Evolutionary conservation across 2,888 invertebrate species (phyloP), one percentile per base, ranked within the genome.

Genomic region (Atherix ibis): DNA sequence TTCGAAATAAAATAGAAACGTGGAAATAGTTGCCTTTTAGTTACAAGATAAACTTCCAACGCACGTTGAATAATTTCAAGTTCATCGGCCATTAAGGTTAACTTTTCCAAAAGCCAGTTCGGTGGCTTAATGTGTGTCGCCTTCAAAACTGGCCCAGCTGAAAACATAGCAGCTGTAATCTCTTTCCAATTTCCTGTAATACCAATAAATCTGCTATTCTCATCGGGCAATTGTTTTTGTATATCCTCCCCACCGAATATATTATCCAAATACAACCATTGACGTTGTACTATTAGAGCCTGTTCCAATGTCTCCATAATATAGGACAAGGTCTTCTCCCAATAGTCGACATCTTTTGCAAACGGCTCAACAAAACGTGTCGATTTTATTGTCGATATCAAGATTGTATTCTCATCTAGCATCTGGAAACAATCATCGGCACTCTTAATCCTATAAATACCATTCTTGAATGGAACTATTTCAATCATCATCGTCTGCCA

Each of bases 221-320:
- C 84, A 36, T 61, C 60, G 0, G 88, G 87, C 34, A 89, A 58
- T 55, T 89, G 87, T 46, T 77, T 81, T 39, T 81, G 66, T 37
- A 89, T 87, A 53, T 89, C 88, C 57, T 88, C 88, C 1, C 85
- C 84, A 42, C 67, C 65, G 61, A 89, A 88, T 53, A 89, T 88
- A 52, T 78, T 88, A 70, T 88, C 87, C 29, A 89, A 64, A 55
- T 89, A 88, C 41, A 87, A 63, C 70, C 84, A 91, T 42, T 82
- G 77, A 17, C 82, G 67, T 61, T 91, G 91, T 1, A 88, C 84
- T 49, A 70, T 68, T n/a, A 88, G 63, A 14, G 78, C 68, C 49
- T 68, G 68, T 63, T 89, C 89, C 27, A 88, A 66, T 32, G 79
- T 77, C 58, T 89, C 89, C 39, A 77, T 71, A 6, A 89, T 73